Conservation (phyloP, 2,888 invertebrate genomes). For the Eucriotettix oculatus region DNA sequence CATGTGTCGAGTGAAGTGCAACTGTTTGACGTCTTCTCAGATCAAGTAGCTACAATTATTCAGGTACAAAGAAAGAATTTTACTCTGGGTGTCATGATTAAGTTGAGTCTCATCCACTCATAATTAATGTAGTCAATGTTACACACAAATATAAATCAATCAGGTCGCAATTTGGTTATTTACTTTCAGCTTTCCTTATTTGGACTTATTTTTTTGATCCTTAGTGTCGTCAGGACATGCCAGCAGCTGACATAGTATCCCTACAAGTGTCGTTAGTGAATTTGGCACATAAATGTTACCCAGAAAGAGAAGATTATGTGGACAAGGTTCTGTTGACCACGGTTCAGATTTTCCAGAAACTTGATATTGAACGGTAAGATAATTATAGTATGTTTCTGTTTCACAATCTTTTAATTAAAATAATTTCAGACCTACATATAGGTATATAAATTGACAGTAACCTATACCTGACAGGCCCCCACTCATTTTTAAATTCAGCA, state of each 20-base stretch:
- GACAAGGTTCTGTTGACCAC: conserved; percentile 89
- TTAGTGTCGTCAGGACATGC: conserved; percentile 84
- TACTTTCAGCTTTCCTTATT: background rate
- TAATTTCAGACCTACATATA: background rate
- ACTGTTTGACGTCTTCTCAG: conserved; percentile 94
- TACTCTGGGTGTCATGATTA: background rate
- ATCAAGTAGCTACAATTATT: conserved; percentile 90
- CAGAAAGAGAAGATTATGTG: conserved; percentile 84
- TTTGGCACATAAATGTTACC: conserved; percentile 91
- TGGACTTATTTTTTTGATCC: conserved; percentile 16
- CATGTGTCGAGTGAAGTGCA: conserved; percentile 74
- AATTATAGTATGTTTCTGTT: background rate
- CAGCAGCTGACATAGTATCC: conserved; percentile 87
- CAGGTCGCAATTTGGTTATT: background rate
- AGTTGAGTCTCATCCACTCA: no score
- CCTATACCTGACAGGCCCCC: no score
- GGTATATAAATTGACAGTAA: background rate
- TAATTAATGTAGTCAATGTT: background rate
- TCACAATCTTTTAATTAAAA: background rate
- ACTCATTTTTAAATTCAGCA: no score
- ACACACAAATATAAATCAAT: background rate
- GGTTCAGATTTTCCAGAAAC: conserved; percentile 73
- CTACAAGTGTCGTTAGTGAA: conserved; percentile 89
- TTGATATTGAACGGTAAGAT: conserved; percentile 63
- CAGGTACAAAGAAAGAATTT: conserved; percentile 38